These are phyloP conservation scores for Polietes domitor DNA, from an alignment of 2,888 invertebrate genomes.

Conservation along the genomic window DNA sequence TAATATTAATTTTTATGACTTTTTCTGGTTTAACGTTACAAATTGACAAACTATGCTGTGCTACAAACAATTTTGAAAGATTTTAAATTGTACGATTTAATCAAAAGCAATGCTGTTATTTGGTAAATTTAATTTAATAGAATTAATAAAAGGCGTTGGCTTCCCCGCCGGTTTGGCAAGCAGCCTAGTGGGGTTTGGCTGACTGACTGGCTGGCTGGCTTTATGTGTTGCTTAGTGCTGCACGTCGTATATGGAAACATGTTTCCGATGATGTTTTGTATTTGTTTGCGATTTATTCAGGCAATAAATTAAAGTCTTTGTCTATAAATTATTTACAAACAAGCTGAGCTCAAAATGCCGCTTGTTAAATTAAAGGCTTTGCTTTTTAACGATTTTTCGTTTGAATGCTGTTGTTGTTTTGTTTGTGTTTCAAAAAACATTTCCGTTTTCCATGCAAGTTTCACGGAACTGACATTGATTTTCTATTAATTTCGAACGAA, in stretches of 20 bases:
- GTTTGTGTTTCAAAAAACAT: too few relatives aligned
- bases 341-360: background rate
- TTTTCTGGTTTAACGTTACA: background rate
- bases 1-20: background rate
- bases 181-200: too few relatives aligned
- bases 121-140: slow-evolving; percentile 2
- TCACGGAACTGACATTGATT: slow-evolving; percentile 3
- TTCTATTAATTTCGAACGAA: background rate
- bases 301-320: slow-evolving; percentile 38
- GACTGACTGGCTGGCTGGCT: background rate
- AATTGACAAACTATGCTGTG: background rate
- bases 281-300: slow-evolving; percentile 1
- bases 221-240: background rate
- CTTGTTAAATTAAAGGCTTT: slow-evolving; percentile 15
- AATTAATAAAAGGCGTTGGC: background rate
- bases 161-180: background rate
- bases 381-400: background rate
- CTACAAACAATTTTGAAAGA: background rate
- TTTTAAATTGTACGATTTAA: background rate
- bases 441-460: slow-evolving; percentile 18
- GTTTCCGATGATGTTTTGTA: slow-evolving; percentile 8
- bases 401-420: too few relatives aligned
- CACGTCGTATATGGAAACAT: slow-evolving; percentile 9
- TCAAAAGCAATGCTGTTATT: background rate
- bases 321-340: background rate